Evolutionary conservation across 2,113 vertebrate species (phyloP).

Genomic region (Pomatostomus ruficeps): DNA sequence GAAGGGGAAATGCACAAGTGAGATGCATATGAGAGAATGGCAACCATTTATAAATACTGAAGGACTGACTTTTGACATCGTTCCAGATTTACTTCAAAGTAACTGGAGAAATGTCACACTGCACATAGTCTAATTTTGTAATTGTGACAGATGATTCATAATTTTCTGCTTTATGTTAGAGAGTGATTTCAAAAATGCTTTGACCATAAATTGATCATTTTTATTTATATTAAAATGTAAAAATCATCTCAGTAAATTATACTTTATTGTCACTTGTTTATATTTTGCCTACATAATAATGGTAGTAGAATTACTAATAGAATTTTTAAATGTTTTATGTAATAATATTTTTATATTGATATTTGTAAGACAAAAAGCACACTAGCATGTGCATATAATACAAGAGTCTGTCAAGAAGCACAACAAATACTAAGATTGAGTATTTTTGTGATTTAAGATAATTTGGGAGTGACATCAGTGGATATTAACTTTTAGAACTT

Average conservation of each 20-base stretch:
- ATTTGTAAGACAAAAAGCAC: neutral
- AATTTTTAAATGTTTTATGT: neutral
- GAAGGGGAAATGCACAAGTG: accelerated
- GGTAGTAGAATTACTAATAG: neutral
- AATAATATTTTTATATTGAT: neutral
- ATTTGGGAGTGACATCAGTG: neutral
- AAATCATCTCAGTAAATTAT: neutral
- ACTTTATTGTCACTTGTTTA: neutral
- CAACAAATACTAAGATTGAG: neutral
- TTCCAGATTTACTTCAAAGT: neutral
- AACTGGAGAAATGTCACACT: neutral
- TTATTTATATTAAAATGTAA: neutral
- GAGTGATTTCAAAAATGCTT: neutral
- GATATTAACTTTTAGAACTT: neutral
- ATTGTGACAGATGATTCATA: neutral
- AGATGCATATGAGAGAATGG: neutral
- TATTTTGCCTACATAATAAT: neutral
- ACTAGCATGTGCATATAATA: accelerated
- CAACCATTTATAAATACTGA: neutral
- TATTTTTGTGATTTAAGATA: neutral
- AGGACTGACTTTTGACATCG: neutral
- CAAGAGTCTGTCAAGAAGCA: neutral
- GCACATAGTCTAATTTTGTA: neutral
- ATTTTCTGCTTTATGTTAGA: neutral
- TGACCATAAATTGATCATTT: neutral